A percentile compares a stretch with the other conserved stretches of the same genome.
phyloP scores from a whole-genome alignment of 2,113 vertebrate genomes.

The Xenotilapia caudafasciata region DNA sequence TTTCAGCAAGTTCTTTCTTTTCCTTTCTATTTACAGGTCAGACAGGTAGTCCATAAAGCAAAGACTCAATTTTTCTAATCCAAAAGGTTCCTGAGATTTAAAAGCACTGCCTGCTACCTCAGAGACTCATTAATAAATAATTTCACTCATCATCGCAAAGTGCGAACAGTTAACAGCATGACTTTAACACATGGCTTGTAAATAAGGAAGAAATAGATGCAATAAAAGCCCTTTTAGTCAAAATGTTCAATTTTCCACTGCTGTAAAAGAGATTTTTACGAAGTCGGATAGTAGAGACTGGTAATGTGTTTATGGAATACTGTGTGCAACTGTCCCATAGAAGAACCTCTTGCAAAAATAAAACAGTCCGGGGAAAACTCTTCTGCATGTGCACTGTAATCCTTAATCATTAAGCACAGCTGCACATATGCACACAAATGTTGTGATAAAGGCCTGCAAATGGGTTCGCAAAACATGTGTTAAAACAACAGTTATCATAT shows the following conservation, averaged over 20 bases:
- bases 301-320: background rate
- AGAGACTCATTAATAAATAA: conserved; percentile 19
- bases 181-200: conserved; percentile 22
- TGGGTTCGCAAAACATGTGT: background rate
- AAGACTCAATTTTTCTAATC: background rate
- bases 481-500: background rate
- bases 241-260: conserved; percentile 40
- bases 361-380: background rate
- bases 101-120: background rate
- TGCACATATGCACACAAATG: background rate
- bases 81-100: background rate
- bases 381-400: background rate
- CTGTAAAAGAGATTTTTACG: conserved; percentile 36
- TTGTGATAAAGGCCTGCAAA: background rate
- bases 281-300: conserved; percentile 8
- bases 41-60: background rate
- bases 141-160: conserved; percentile 15
- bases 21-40: background rate
- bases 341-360: background rate
- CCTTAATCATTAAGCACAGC: background rate
- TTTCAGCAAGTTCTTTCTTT: background rate
- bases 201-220: conserved; percentile 21
- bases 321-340: background rate
- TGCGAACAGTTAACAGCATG: conserved; percentile 15
- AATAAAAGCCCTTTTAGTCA: conserved; percentile 36